phyloP scores from a whole-genome alignment of 2,888 invertebrate genomes.

The Stomorhina lunata region DNA sequence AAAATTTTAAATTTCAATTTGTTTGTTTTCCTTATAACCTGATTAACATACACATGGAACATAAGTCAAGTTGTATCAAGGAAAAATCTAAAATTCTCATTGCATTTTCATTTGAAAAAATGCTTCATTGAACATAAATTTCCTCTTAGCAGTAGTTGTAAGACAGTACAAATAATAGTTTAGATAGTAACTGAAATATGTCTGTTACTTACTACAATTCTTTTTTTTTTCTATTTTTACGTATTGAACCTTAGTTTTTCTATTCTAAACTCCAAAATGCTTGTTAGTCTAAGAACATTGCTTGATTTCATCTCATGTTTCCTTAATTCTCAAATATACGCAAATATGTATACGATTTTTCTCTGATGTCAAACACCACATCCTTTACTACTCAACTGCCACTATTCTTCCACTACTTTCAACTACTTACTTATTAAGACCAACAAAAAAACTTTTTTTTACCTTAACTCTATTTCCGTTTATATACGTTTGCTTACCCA shows the following conservation, averaged over 20 bases:
- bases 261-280: constrained; percentile 9
- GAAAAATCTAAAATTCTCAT: constrained; percentile 18
- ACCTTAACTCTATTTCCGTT: not conserved
- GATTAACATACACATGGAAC: constrained; percentile 34
- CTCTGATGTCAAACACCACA: constrained; percentile 3
- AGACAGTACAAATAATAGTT: not conserved
- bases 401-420: not conserved
- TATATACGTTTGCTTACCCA: not conserved
- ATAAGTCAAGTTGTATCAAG: constrained; percentile 40
- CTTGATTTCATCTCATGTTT: not conserved
- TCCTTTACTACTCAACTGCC: not conserved
- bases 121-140: constrained; percentile 36
- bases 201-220: not conserved
- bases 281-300: constrained; percentile 5
- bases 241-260: constrained; percentile 26
- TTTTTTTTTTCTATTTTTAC: not conserved
- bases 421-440: not conserved
- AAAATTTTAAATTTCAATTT: constrained; percentile 7
- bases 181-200: constrained; percentile 8
- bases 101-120: constrained; percentile 20
- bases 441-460: not conserved
- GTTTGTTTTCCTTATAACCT: not conserved
- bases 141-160: not conserved
- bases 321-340: not conserved
- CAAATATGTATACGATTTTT: constrained; percentile 3